Evolutionary conservation across 1,140 invertebrate genomes (phyloP).

Genomic region (Psix sp.): DNA sequence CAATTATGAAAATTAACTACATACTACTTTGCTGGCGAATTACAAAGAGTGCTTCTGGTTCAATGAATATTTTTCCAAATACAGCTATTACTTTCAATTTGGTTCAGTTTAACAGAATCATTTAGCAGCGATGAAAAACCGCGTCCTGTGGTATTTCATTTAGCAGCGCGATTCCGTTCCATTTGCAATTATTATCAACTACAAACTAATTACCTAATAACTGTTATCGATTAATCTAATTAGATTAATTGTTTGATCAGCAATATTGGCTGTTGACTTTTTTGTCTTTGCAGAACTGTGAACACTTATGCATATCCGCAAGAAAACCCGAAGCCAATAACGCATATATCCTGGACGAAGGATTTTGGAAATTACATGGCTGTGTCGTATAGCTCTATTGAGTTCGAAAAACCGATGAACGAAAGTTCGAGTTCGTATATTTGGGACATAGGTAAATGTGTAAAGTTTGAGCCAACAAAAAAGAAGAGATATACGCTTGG

Average conservation of each 20-base stretch:
- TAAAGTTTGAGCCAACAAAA: neutral
- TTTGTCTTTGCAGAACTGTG: conserved; percentile 57
- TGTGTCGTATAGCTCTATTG: conserved; percentile 88
- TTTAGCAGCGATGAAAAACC: neutral
- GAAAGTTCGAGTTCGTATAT: conserved; percentile 86
- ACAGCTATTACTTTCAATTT: conserved; percentile 5
- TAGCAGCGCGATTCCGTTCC: no score
- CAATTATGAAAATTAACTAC: conserved; percentile 54
- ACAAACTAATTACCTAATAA: no score
- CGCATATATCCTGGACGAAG: conserved; percentile 91
- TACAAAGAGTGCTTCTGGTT: conserved; percentile 83
- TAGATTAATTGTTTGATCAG: neutral
- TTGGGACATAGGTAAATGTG: conserved; percentile 88
- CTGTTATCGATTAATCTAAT: neutral
- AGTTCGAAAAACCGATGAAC: conserved; percentile 79
- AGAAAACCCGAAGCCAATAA: conserved; percentile 83
- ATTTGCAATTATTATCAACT: no score
- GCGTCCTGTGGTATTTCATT: no score
- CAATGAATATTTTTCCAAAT: conserved; percentile 10
- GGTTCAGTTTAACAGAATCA: neutral
- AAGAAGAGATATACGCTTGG: neutral
- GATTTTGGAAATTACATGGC: conserved; percentile 88
- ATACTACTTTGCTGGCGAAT: conserved; percentile 75
- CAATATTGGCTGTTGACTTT: no score
- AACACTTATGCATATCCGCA: conserved; percentile 79